Conservation (phyloP, 2,888 invertebrate species). For the Auanema sp. region DNA sequence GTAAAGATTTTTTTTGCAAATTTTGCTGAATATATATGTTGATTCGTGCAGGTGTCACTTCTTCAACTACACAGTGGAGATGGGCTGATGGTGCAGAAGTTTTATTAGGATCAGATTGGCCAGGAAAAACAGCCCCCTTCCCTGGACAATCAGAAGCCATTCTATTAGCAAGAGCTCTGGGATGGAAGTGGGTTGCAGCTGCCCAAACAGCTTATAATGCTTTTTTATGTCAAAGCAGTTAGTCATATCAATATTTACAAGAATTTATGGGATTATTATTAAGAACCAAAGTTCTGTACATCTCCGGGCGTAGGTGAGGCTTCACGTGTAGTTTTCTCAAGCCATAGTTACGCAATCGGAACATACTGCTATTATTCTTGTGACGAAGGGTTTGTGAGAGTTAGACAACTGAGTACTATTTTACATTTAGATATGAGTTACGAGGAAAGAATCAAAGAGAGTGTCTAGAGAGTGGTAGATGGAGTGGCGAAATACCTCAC, state of each 20-base stretch:
- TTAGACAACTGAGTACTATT: not conserved
- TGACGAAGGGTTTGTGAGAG: conserved; percentile 43
- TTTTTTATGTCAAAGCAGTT: conserved; percentile 52
- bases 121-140: conserved; percentile 22
- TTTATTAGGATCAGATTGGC: conserved; percentile 36
- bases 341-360: conserved; percentile 54
- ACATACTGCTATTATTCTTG: conserved; percentile 55
- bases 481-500: conserved; percentile 50
- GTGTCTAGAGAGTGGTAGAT: conserved; percentile 45
- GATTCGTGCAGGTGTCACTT: conserved; percentile 30
- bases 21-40: not conserved
- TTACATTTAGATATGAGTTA: conserved; percentile 15
- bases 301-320: conserved; percentile 54
- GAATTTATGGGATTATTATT: conserved; percentile 2
- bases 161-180: conserved; percentile 38
- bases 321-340: conserved; percentile 51
- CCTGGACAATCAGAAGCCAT: conserved; percentile 39
- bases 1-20: conserved; percentile 5
- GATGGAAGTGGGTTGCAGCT: conserved; percentile 54
- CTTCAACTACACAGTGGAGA: conserved; percentile 42
- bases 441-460: conserved; percentile 31
- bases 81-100: conserved; percentile 47
- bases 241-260: not conserved
- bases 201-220: conserved; percentile 53
- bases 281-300: conserved; percentile 56